Base-by-base conservation (phyloP, 2,113 vertebrate genomes). In the Numida meleagris region DNA sequence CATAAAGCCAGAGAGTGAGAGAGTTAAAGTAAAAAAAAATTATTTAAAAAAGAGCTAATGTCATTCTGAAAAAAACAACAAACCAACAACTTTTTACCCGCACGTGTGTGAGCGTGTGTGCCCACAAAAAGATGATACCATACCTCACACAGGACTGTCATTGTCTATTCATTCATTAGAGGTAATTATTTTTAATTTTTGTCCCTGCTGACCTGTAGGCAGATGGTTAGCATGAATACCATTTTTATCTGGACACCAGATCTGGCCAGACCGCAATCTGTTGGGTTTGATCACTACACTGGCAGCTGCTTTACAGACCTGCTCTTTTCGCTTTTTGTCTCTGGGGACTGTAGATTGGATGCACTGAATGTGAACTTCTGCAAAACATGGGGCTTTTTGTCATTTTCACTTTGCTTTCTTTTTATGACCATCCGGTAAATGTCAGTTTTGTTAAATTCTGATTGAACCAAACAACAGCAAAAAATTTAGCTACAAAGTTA, bases 211-310 rank as follows among this genome's bases (percentile, higher is more conserved):
- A 98, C 97, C 97, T 97, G 91, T 79, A 96, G 96, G 97, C 98
- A 98, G 97, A 98, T 98, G 98, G 98, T 96, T 90, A 97, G 97
- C 97, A 98, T 97, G 97, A 98, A 97, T 97, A 90, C 96, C 95
- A 95, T 94, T 78, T 96, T 97, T 98, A 98, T 98, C 97, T 98
- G 98, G 96, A 97, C 96, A 97, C 97, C 96, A 95, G 97, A 98
- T 97, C 98, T 96, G 94, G 68, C 66, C 94, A 89, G 36, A 93
- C 92, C 8, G 5, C 95, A 96, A 94, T 97, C 96, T 86, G 97
- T 93, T 88, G 82, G 85, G 96, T 87, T 96, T 95, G 97, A 97
- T 97, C 95, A 74, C 91, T 88, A 88, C 90, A 89, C 94, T 86
- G 95, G 96, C 97, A 96, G 91, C 97, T 97, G 97, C 89, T 74